Conservation (phyloP, 2,113 vertebrate species). For the Chloroceryle aenea region DNA sequence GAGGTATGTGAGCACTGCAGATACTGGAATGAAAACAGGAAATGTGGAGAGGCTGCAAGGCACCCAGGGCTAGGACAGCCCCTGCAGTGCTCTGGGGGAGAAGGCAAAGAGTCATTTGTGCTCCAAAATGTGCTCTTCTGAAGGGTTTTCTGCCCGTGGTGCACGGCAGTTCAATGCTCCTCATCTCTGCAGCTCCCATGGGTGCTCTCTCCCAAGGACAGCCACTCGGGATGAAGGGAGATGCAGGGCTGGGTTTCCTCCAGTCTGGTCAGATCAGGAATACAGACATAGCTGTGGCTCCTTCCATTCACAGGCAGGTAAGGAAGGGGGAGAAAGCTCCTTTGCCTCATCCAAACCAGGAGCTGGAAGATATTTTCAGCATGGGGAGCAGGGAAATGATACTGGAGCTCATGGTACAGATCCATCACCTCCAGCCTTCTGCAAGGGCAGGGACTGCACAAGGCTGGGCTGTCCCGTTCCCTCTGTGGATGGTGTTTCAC, state of each 20-base stretch:
- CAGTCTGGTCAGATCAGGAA: background rate
- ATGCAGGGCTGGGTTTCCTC: background rate
- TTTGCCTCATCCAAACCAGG: background rate
- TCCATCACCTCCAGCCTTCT: background rate
- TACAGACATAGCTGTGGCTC: background rate
- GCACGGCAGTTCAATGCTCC: fast-evolving
- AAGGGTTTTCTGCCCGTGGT: background rate
- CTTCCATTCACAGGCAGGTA: background rate
- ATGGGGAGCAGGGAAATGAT: background rate
- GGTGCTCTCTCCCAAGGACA: background rate
- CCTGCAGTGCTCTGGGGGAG: background rate
- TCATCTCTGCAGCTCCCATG: background rate
- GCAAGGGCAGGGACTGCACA: background rate
- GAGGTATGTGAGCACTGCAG: background rate
- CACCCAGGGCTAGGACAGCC: background rate
- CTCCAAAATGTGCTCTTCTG: background rate
- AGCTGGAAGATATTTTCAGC: background rate
- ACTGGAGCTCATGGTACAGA: background rate
- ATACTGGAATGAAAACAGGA: conserved; percentile 60
- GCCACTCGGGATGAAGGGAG: background rate
- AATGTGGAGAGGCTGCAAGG: background rate
- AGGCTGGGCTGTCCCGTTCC: background rate
- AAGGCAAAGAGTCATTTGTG: background rate
- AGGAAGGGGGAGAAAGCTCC: background rate
- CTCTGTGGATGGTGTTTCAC: background rate